phyloP scores from a whole-genome alignment of 1,140 invertebrate genomes.

The Druon quercuslanigerum region DNA sequence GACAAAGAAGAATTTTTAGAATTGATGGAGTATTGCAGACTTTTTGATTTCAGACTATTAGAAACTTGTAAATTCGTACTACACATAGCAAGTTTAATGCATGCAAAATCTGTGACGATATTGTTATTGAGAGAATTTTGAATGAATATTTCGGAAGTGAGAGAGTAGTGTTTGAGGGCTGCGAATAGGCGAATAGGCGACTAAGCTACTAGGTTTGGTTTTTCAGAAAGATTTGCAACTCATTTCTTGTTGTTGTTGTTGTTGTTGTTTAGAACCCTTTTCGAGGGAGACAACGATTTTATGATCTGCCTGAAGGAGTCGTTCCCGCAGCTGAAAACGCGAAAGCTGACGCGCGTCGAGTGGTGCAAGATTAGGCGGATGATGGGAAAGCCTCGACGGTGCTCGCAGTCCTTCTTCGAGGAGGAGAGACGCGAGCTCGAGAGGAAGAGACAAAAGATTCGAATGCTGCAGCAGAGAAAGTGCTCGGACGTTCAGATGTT shows the following conservation, averaged over 20 bases:
- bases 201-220: no score
- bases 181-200: no score
- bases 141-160: no score
- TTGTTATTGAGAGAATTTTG: no score
- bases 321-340: constrained; percentile 93
- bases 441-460: constrained; percentile 92
- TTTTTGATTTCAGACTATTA: no score
- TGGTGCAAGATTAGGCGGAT: constrained; percentile 96
- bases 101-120: no score
- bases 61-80: no score
- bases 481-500: constrained; percentile 84
- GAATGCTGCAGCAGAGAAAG: constrained; percentile 96
- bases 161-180: no score
- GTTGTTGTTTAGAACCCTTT: constrained; percentile 83
- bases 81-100: no score
- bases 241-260: background rate
- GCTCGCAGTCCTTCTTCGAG: constrained; percentile 95
- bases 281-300: constrained; percentile 98
- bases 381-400: constrained; percentile 98
- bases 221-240: no score
- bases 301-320: constrained; percentile 94
- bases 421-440: constrained; percentile 95
- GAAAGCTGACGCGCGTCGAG: constrained; percentile 90
- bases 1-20: no score
- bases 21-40: no score